Evolutionary conservation across 2,888 invertebrate genomes (phyloP).

Genomic region (Campaea margaritaria): DNA sequence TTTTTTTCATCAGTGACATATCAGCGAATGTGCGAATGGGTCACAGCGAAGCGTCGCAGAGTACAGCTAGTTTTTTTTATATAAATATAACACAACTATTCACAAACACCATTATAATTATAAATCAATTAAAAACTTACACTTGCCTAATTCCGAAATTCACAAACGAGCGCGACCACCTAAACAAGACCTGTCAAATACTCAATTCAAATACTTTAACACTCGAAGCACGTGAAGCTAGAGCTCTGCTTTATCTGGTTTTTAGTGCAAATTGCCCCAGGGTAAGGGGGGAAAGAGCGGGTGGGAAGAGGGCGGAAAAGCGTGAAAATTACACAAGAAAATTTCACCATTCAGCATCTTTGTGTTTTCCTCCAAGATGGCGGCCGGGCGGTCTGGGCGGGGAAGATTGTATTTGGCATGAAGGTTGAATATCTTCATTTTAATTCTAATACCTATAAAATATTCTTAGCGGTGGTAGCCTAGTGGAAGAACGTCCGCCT

Average conservation of each 20-base stretch:
- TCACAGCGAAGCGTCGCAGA: too few species aligned
- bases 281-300: conserved; percentile 37
- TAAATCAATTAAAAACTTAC: conserved; percentile 48
- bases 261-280: conserved; percentile 41
- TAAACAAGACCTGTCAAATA: conserved; percentile 32
- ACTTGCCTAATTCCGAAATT: conserved; percentile 42
- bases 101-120: conserved; percentile 24
- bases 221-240: conserved; percentile 31
- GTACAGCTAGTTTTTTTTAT: too few species aligned
- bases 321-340: conserved; percentile 85
- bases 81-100: conserved; percentile 8
- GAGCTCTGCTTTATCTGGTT: conserved; percentile 38
- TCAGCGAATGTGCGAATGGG: too few species aligned
- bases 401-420: conserved; percentile 43
- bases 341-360: conserved; percentile 84
- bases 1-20: too few species aligned
- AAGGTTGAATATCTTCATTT: conserved; percentile 8
- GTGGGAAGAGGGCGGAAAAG: conserved; percentile 67
- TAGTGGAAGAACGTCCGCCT: too few species aligned
- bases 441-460: too few species aligned
- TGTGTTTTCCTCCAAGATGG: conserved; percentile 84
- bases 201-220: conserved; percentile 33
- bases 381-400: conserved; percentile 49
- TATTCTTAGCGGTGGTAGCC: too few species aligned
- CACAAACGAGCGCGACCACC: conserved; percentile 37